Evolutionary conservation across 2,797 vertebrate genomes (phyloP).

Genomic region (Catharus ustulatus): DNA sequence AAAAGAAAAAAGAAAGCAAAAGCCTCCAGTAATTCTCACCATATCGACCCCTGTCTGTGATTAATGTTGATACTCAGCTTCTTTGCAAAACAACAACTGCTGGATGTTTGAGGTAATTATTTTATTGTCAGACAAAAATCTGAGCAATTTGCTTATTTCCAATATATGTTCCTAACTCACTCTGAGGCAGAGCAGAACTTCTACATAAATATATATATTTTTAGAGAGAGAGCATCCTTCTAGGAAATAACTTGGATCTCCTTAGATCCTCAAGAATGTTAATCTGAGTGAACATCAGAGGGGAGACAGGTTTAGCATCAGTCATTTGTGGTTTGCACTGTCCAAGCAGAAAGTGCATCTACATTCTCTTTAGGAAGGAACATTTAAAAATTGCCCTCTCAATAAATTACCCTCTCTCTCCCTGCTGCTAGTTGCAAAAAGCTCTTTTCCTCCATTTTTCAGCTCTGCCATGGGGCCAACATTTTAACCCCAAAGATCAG

Average conservation of each 20-base stretch:
- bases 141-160: conserved; percentile 21
- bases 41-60: not conserved
- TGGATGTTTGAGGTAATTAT: conserved; percentile 24
- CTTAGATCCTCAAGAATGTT: not conserved
- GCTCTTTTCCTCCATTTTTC: not conserved
- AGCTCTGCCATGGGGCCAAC: not conserved
- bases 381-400: not conserved
- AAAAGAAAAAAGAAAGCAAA: not conserved
- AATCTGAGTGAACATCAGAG: not conserved
- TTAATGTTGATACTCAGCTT: conserved; percentile 2
- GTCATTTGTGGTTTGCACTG: not conserved
- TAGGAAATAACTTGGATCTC: not conserved
- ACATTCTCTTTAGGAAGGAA: not conserved
- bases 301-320: not conserved
- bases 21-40: not conserved
- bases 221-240: not conserved
- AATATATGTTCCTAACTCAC: not conserved
- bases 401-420: not conserved
- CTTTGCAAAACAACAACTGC: conserved; percentile 9
- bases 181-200: not conserved
- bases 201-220: not conserved
- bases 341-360: not conserved
- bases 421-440: not conserved
- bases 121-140: conserved; percentile 6
- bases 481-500: conserved; percentile 19